Base-by-base conservation (phyloP, 2,113 vertebrate species). In the Terrapene triunguis region DNA sequence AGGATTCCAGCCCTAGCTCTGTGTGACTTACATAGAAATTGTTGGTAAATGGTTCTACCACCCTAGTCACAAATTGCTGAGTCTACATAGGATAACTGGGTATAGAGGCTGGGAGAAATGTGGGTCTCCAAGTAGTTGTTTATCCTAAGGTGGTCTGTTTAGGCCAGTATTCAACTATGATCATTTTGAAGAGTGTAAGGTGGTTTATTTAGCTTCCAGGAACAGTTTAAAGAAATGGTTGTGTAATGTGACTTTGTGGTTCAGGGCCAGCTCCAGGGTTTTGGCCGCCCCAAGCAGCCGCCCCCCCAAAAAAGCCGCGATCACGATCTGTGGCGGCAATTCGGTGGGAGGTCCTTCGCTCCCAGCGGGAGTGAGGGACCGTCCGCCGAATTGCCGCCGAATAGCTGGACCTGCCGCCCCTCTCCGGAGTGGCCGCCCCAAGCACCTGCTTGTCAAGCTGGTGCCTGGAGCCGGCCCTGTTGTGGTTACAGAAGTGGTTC, bases 71-170 rank as follows among this genome's bases (percentile, higher is more conserved):
- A 10, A 65, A 9, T 5, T 80, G 21, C 3, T 27, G 8, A 86
- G 35, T 5, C 38, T 32, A 50, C 14, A 13, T 32, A 35, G 50
- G 22, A 3, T 1, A 35, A 79, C 44, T 69, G 48, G 19, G 4
- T 44, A 1, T 4, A 25, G 24, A 6, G 38, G 21, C 35, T 21
- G 16, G 22, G 35, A 51, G 51, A 51, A 22, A 10, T 65, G 2
- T 3, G n/a, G 10, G 4, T 3, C 2, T 2, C 8, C 1, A 17
- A 10, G 12, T n/a, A 5, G 24, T 27, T 80, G 19, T 25, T 6
- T n/a, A 16, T 44, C 85, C 53, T 54, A 48, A 53, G 4, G 6
- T 6, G 5, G 1, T 25, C 9, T 42, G 10, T 57, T 90, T 53
- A 86, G 50, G 44, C 8, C 48, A 74, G 12, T 21, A 2, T 42